A percentile compares a stretch with the other conserved stretches of the same genome.
Conservation (phyloP, 2,797 vertebrate species). For the Cercopithecus neglectus region DNA sequence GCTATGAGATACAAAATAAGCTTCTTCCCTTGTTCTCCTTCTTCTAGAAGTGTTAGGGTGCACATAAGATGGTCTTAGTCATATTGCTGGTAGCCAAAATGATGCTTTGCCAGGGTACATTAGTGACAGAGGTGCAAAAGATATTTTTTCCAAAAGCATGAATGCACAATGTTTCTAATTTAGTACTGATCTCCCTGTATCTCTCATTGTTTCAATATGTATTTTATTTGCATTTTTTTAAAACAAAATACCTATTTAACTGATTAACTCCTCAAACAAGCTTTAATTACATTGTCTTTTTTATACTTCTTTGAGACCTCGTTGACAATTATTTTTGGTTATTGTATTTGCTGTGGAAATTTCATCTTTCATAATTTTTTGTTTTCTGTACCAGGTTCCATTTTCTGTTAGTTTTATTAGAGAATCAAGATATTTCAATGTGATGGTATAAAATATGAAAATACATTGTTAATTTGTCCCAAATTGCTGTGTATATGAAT, state of each 20-base stretch:
- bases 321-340: neutral
- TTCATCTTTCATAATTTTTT: neutral
- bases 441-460: neutral
- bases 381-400: neutral
- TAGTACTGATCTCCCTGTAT: neutral
- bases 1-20: neutral
- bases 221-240: neutral
- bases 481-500: neutral
- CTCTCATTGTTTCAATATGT: neutral
- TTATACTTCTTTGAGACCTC: neutral
- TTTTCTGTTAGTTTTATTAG: slow-evolving; percentile 28
- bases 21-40: neutral
- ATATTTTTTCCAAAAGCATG: neutral
- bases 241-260: neutral
- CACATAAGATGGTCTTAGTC: neutral
- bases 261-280: neutral
- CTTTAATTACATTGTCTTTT: slow-evolving; percentile 1
- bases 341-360: neutral
- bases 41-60: neutral
- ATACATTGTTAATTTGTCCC: neutral
- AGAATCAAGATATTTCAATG: neutral
- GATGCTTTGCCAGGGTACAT: neutral
- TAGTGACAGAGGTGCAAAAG: neutral
- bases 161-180: neutral
- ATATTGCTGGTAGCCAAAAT: neutral